Evolutionary conservation across 2,113 vertebrate genomes (phyloP).

Genomic region (human): DNA sequence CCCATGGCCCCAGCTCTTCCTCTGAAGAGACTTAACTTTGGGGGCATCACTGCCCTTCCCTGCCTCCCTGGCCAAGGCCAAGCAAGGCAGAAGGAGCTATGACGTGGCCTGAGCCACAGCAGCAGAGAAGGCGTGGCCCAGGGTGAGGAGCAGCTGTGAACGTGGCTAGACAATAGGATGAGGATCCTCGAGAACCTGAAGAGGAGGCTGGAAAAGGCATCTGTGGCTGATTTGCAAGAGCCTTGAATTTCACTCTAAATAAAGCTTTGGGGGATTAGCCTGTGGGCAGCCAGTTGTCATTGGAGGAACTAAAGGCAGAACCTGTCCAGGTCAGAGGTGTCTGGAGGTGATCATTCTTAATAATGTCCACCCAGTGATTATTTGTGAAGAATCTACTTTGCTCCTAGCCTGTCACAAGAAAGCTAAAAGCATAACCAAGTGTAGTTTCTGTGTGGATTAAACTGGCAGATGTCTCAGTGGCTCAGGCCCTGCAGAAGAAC

Average conservation of each 20-base stretch:
- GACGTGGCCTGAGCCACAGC: accelerated
- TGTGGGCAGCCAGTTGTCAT: too few species aligned
- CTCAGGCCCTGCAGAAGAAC: background rate
- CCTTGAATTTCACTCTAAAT: background rate
- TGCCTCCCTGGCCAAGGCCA: background rate
- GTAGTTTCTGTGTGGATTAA: background rate
- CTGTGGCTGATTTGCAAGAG: background rate
- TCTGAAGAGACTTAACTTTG: background rate
- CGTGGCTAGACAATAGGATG: background rate
- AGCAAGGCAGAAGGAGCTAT: background rate
- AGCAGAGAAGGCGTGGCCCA: background rate
- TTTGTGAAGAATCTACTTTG: background rate
- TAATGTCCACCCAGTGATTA: background rate
- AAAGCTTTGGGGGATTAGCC: background rate
- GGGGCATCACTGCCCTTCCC: background rate
- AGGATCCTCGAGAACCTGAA: background rate
- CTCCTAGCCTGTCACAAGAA: background rate
- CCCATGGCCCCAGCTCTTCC: background rate
- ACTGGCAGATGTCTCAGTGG: background rate
- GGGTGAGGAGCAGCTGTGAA: background rate
- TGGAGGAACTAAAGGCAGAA: background rate
- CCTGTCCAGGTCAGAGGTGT: background rate
- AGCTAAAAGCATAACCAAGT: too few species aligned
- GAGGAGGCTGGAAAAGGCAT: background rate
- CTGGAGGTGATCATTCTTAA: background rate